Conservation (phyloP, 2,113 vertebrate genomes). For the Stomatorhinus ivindoensis region DNA sequence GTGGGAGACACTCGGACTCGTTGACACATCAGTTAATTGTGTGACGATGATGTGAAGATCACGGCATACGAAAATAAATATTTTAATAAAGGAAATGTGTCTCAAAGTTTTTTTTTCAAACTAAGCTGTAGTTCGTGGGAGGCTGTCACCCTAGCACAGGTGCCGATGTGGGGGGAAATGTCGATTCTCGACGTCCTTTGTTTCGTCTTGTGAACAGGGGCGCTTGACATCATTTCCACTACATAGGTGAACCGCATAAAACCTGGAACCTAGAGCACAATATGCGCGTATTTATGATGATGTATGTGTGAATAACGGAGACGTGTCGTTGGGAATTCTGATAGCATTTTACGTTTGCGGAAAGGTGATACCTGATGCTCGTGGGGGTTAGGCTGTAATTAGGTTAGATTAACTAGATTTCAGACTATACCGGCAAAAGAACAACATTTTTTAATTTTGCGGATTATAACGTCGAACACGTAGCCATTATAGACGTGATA, state of each 20-base stretch:
- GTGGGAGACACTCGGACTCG: no score
- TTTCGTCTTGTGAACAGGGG: background rate
- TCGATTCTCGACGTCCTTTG: background rate
- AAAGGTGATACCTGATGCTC: background rate
- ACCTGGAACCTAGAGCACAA: background rate
- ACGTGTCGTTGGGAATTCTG: background rate
- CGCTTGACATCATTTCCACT: background rate
- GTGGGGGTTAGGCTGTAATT: background rate
- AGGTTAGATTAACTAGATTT: background rate
- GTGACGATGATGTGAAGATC: background rate
- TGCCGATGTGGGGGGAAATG: background rate
- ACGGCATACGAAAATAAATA: background rate
- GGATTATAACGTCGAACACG: background rate
- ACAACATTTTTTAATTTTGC: background rate
- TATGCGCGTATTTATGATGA: background rate
- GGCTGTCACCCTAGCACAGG: background rate
- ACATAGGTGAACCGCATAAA: background rate
- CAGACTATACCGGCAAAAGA: background rate
- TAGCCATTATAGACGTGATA: background rate
- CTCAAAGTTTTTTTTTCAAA: background rate
- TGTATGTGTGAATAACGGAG: background rate
- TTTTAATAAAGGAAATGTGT: background rate
- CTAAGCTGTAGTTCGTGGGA: background rate
- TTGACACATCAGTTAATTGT: background rate
- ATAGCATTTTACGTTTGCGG: background rate